Evolutionary conservation across 2,113 vertebrate genomes (phyloP), one percentile per base, ranked within the genome.

Genomic region (Callithrix jacchus): DNA sequence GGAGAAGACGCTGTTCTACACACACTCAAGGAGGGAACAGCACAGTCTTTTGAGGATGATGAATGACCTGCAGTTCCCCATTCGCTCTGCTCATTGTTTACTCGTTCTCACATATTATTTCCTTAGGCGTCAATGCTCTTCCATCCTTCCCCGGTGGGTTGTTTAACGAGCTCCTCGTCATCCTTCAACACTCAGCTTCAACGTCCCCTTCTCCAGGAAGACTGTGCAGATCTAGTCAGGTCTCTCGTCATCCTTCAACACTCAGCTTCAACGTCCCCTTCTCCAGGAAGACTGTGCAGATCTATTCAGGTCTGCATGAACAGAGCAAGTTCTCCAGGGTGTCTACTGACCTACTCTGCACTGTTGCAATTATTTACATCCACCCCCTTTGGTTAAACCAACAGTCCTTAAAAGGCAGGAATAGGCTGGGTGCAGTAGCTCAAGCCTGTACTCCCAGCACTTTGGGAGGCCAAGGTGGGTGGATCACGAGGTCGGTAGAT

Each of bases 281-380:
- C 61, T 85, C 56, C 6, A 11, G 35, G 70, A 84, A 23, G 89
- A 14, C 77, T 20, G 20, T 17, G 32, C 25, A 11, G 86, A 61
- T 5, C 3, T 14, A 23, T 3, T 21, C n/a, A 30, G 9, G 77
- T 9, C 0, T 25, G 42, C 20, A 37, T 1, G 30, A 45, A 64
- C 8, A 9, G 1, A 23, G 47, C 0, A 23, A 35, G 8, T 16
- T 45, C 61, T 70, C 47, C 1, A 0, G 3, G n/a, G 91, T 6
- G 9, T 47, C 64, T 8, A 18, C 0, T 0, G 25, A 80, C 30
- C 45, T 45, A 12, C 76, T 40, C 13, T 30, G 68, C 47, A 18
- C n/a, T 0, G 2, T 45, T 42, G 30, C 8, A 4, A 40, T 4
- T 18, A 13, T n/a, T 49, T 1, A 11, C 13, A 3, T 18, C 1